These are phyloP conservation scores for Tyto alba DNA, from an alignment of 2,113 vertebrate genomes.

Conservation along the genomic window DNA sequence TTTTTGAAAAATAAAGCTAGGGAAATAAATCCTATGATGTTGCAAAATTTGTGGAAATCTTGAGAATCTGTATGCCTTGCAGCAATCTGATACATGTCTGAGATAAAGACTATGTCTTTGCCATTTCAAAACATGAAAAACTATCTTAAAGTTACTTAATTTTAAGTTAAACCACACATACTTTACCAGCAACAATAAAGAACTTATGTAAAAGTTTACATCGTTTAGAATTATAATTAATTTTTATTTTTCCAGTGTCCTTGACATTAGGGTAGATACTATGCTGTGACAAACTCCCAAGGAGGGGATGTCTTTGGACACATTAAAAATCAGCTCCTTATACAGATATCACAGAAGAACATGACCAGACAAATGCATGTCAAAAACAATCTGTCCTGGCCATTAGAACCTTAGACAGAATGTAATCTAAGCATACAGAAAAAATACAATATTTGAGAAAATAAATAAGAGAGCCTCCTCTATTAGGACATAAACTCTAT, in stretches of 20 bases:
- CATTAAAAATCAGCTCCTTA: neutral
- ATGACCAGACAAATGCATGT: neutral
- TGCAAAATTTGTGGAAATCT: neutral
- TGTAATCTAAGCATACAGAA: neutral
- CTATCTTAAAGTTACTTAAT: neutral
- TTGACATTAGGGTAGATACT: neutral
- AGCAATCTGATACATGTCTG: neutral
- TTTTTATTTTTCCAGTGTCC: neutral
- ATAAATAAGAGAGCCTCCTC: neutral
- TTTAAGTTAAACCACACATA: neutral
- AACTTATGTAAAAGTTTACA: neutral
- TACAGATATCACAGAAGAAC: neutral
- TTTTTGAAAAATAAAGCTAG: neutral
- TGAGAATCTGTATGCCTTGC: neutral
- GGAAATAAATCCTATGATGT: neutral
- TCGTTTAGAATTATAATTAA: neutral
- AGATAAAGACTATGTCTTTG: neutral
- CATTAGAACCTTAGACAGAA: neutral
- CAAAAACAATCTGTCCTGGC: neutral
- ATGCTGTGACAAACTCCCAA: neutral
- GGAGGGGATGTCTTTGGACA: neutral
- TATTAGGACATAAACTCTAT: neutral
- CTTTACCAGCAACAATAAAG: neutral
- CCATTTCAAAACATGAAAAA: neutral
- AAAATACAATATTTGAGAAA: neutral